A percentile compares a stretch with the other conserved stretches of the same genome.
Conservation (phyloP, 2,797 vertebrate species). For the Poecile montanus region DNA sequence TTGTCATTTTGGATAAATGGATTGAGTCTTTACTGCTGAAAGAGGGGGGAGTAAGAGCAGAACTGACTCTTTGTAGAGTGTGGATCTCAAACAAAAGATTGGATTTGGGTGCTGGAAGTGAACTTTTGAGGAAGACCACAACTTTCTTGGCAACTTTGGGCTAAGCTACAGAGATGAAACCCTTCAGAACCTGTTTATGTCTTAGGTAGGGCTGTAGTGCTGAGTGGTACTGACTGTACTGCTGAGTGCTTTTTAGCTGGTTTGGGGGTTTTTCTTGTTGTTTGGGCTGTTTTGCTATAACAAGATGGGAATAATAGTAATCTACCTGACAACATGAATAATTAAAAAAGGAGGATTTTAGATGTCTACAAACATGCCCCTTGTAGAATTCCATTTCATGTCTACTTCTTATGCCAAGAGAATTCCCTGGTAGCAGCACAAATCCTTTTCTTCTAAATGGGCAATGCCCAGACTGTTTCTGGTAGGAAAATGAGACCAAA, state of each 20-base stretch:
- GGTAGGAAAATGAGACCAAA: background rate
- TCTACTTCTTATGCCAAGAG: background rate
- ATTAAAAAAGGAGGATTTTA: background rate
- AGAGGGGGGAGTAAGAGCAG: background rate
- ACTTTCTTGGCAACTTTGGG: background rate
- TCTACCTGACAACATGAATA: background rate
- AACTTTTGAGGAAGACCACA: background rate
- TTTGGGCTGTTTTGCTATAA: background rate
- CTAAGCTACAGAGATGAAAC: background rate
- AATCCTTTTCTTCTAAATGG: background rate
- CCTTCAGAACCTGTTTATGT: background rate
- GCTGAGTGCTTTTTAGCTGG: background rate
- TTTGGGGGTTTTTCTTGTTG: background rate
- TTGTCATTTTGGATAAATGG: background rate
- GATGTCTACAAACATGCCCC: background rate
- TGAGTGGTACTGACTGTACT: no score
- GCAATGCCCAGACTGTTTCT: background rate
- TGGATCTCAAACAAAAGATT: background rate
- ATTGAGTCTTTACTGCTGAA: background rate
- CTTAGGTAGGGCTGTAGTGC: background rate
- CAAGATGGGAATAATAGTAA: background rate
- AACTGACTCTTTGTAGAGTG: background rate
- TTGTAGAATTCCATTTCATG: background rate
- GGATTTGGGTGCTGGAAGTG: background rate
- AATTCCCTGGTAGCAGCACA: background rate